Base-by-base conservation (phyloP, 2,797 vertebrate species). In the Tapirus indicus region DNA sequence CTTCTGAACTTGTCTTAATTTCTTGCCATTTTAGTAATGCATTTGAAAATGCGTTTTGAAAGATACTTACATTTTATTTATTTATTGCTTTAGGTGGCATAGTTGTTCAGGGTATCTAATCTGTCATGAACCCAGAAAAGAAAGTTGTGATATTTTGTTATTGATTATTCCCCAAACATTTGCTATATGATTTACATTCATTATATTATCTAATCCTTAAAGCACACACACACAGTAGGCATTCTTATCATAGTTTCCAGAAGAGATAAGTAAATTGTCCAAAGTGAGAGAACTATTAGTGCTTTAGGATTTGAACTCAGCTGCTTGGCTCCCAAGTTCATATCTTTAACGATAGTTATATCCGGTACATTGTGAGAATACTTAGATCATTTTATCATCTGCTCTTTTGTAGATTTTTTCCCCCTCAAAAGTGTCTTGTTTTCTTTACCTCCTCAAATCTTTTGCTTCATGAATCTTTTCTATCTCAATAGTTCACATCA, bases 301-400 rank as follows among this genome's bases (percentile, higher is more conserved):
- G 13, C 68, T 27, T 91, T 52, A 54, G 23, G n/a, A 88, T 88
- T 93, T 93, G 82, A 88, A 80, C n/a, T 85, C 49, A 93, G 41
- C 4, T 78, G 35, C 44, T 95, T 9, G 14, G 38, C 41, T 64
- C 23, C 52, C 75, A 62, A 74, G 5, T 16, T 86, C 62, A n/a
- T 20, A 18, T 84, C 32, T 89, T 1, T 71, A 62, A 64, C 35
- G 49, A 78, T 0, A 38, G n/a, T 11, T 52, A 16, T 52, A 52
- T 16, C 49, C 20, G 21, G 16, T 6, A 56, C 16, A 72, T 27
- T 71, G 41, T 2, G 77, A 12, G 41, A 80, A 92, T 7, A 41
- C 3, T 77, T 82, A 90, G 3, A 18, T 83, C 35, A 74, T 80
- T 88, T 87, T 87, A 41, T 16, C 8, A 38, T 16, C 56, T 56